phyloP scores from a whole-genome alignment of 2,113 vertebrate genomes.

The Macroglossus sobrinus region DNA sequence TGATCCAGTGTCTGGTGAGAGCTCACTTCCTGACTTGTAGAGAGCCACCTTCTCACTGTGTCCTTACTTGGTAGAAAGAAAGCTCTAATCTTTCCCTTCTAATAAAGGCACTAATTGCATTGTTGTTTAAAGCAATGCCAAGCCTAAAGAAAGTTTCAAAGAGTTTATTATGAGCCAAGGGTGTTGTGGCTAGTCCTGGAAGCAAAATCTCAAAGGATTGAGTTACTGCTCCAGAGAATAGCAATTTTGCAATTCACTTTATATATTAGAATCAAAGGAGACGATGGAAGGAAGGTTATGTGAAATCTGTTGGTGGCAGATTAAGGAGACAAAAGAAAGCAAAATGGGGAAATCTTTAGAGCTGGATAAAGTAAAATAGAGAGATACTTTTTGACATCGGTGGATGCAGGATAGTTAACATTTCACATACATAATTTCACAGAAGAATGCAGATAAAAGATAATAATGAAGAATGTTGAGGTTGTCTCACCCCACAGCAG shows the following conservation, averaged over 20 bases:
- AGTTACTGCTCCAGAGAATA: background rate
- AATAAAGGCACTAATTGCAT: background rate
- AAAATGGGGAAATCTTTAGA: background rate
- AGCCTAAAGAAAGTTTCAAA: background rate
- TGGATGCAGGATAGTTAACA: background rate
- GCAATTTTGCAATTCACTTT: background rate
- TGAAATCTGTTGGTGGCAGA: background rate
- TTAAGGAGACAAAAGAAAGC: background rate
- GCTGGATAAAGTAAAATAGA: background rate
- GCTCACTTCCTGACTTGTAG: background rate
- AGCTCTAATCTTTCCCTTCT: background rate
- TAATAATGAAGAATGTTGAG: background rate
- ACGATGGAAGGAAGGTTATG: background rate
- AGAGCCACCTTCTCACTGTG: background rate
- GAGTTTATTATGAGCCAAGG: background rate
- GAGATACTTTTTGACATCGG: background rate
- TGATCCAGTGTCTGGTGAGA: background rate
- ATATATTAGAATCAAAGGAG: background rate
- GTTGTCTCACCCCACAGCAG: background rate
- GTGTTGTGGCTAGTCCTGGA: background rate
- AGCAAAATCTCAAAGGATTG: background rate
- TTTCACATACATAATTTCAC: background rate
- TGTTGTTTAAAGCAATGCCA: background rate
- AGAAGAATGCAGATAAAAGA: background rate
- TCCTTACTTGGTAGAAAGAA: background rate